phyloP scores from a whole-genome alignment of 2,888 invertebrate species.

The Camptogramma bilineatum region DNA sequence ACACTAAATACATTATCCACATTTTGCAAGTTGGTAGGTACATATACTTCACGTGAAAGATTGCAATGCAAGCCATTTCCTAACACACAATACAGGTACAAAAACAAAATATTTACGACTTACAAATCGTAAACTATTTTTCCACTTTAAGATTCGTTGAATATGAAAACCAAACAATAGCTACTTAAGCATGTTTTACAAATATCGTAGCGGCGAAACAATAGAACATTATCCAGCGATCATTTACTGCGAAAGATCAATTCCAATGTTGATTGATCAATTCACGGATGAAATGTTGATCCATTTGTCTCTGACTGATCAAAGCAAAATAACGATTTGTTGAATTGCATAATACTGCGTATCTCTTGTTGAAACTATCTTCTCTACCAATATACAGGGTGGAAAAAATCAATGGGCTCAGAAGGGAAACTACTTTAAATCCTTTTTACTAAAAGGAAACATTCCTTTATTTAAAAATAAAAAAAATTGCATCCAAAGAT shows the following conservation, averaged over 20 bases:
- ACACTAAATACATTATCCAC: too few relatives aligned
- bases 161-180: not conserved
- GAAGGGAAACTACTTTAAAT: too few relatives aligned
- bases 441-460: too few relatives aligned
- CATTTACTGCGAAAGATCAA: constrained; percentile 4
- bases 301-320: constrained; percentile 27
- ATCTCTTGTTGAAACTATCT: not conserved
- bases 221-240: not conserved
- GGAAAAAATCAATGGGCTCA: too few relatives aligned
- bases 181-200: constrained; percentile 12
- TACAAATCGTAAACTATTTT: not conserved
- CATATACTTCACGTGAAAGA: too few relatives aligned
- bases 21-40: too few relatives aligned
- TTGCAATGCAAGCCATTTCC: too few relatives aligned
- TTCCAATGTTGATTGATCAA: constrained; percentile 12
- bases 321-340: constrained; percentile 18
- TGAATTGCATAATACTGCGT: constrained; percentile 4
- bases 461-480: too few relatives aligned
- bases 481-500: too few relatives aligned
- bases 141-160: not conserved
- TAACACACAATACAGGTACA: not conserved
- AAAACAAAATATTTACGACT: too few relatives aligned
- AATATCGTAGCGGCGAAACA: constrained; percentile 39
- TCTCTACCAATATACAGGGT: too few relatives aligned
- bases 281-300: constrained; percentile 24